Base-by-base conservation (phyloP, 2,797 vertebrate species). In the Sebastes hopkinsi region DNA sequence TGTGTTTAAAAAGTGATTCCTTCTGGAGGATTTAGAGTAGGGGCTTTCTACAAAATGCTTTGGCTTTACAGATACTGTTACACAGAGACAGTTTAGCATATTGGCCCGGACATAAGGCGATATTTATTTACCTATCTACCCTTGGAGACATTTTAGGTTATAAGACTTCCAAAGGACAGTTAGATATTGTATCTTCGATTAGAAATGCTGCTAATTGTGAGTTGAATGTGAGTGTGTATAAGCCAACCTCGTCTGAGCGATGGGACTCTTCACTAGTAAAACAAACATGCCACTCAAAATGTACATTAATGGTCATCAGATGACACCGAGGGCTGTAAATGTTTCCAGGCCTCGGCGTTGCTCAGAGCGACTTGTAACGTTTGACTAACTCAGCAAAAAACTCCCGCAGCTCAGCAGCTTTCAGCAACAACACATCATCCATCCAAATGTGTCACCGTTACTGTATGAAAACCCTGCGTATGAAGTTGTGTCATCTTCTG, bases 201-300 rank as follows among this genome's bases (percentile, higher is more conserved):
- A 38, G 8, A 59, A 58, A 23, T 36, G 7, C 4, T 13, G 32
- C 32, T n/a, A 1, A 10, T 38, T 58, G 14, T 50, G 36, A 46
- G 12, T 30, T 42, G 13, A 30, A 67, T 27, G n/a, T 34, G 46
- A 14, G 5, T n/a, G 67, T 78, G 25, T 56, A 20, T 27, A 9
- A 25, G 50, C 4, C 27, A n/a, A 20, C n/a, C 23, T 38, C 6
- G 20, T 71, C 20, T 14, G 70, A 60, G 74, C 61, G 13, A 30
- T 27, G 56, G 46, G 62, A 73, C 75, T 76, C 76, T 60, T 82
- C 23, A 70, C 77, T 62, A 62, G 46, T 58, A 83, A 88, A 89
- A 42, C 80, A 88, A 89, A 91, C 87, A 87, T 18, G 69, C 36
- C 82, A 65, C 62, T 88, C 79, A 83, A 70, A 77, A 59, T 72